Base-by-base conservation (phyloP, 2,888 invertebrate species). In the Criorhina ranunculi region DNA sequence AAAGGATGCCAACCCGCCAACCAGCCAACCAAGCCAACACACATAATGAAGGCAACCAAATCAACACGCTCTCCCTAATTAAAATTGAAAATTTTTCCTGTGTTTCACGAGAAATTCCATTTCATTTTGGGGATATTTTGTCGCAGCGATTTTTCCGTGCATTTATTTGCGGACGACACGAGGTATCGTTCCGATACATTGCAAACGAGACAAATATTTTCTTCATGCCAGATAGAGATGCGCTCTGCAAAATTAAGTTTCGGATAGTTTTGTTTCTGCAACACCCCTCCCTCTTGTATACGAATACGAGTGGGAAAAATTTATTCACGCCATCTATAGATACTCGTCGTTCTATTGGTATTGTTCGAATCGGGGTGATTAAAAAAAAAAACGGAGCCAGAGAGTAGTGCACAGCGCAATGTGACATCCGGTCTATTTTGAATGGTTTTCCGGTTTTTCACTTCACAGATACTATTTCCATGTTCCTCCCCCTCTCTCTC, bases 161-260 rank as follows among this genome's bases (percentile, higher is more conserved):
- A 46, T 40, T 62, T 66, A 69, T 82, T 76, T 78, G 79, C 64
- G 69, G 79, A 73, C 83, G 70, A 40, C 57, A 62, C 75, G 70
- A 64, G 70, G 66, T 85, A 70, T 83, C 83, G 87, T 87, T 88
- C 83, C 87, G 87, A 87, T 88, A 87, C 87, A 88, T 87, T 88
- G 86, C 86, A 72, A 66, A 88, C 78, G 86, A 88, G 87, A 88
- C 87, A 86, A 86, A 88, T 88, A 88, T 87, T 86, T 87, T 79
- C 78, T 87, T 80, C 69, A 70, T 81, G 73, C 66, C 77, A 72
- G 78, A 76, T 67, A 85, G 80, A 80, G 69, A 85, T 80, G 85
- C 24, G 24, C 79, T 85, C 51, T 66, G 75, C 85, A 70, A 85
- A 85, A 80, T 85, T 80, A 46, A 80, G 66, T 85, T 69, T 79